Percentiles rank a stretch among this genome's conserved stretches.
These are phyloP conservation scores for Pseudoatta argentina DNA, from an alignment of 1,140 invertebrate species.

Conservation along the genomic window DNA sequence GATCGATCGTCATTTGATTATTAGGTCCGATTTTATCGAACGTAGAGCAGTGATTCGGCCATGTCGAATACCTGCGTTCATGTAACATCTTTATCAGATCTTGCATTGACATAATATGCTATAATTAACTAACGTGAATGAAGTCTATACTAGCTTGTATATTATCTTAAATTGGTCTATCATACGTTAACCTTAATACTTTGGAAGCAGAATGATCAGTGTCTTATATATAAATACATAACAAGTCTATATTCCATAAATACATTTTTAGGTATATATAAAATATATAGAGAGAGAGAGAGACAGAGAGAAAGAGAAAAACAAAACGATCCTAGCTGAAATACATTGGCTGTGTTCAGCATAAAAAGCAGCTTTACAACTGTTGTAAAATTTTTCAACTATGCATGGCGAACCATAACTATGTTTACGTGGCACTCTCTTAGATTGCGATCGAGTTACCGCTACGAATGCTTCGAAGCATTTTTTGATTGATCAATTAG, in stretches of 20 bases:
- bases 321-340: not conserved
- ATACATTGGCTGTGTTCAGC: no score
- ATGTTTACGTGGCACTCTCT: no score
- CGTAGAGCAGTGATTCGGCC: constrained; percentile 5
- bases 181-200: not conserved
- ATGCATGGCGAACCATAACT: no score
- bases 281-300: not conserved
- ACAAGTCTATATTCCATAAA: not conserved
- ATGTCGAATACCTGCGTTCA: constrained; percentile 6
- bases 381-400: no score
- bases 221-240: not conserved
- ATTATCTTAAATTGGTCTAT: not conserved
- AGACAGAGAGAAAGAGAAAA: not conserved
- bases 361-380: no score
- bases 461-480: no score
- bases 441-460: no score
- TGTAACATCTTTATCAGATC: constrained; percentile 27
- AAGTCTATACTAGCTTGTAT: not conserved
- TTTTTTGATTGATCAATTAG: no score
- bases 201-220: not conserved
- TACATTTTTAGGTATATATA: not conserved
- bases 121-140: not conserved
- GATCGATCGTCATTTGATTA: not conserved
- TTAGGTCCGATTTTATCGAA: not conserved
- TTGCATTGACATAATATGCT: not conserved